Conservation (phyloP, 2,888 invertebrate genomes). For the Apeira syringaria region DNA sequence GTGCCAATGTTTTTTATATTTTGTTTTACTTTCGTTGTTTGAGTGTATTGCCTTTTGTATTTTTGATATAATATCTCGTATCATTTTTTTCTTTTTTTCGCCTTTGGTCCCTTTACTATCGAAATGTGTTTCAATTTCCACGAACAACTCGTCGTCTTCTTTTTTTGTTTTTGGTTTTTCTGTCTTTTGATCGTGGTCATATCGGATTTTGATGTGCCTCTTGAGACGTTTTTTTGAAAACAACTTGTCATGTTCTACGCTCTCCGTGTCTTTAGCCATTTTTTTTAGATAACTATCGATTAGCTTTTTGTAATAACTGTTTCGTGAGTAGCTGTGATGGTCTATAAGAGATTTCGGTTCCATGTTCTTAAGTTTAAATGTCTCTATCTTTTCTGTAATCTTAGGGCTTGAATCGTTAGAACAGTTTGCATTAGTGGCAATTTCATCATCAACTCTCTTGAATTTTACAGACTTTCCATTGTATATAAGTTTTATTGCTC, state of each 20-base stretch:
- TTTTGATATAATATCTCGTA: constrained; percentile 60
- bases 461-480: constrained; percentile 59
- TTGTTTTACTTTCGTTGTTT: constrained; percentile 39
- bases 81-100: constrained; percentile 63
- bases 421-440: neutral
- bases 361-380: no score
- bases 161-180: constrained; percentile 34
- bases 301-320: constrained; percentile 39
- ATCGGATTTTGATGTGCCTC: constrained; percentile 57
- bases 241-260: constrained; percentile 13
- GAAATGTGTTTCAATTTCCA: constrained; percentile 76
- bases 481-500: constrained; percentile 55
- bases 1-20: constrained; percentile 40
- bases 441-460: constrained; percentile 20
- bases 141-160: constrained; percentile 63
- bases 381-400: no score
- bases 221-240: constrained; percentile 47
- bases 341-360: no score
- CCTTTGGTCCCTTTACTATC: constrained; percentile 65
- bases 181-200: constrained; percentile 33
- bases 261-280: constrained; percentile 10
- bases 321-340: constrained; percentile 21
- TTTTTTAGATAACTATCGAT: constrained; percentile 46
- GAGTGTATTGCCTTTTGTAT: constrained; percentile 66
- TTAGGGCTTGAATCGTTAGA: constrained; percentile 1